Evolutionary conservation across 2,113 vertebrate genomes (phyloP), one percentile per base, ranked within the genome.

Genomic region (Oxyura jamaicensis): DNA sequence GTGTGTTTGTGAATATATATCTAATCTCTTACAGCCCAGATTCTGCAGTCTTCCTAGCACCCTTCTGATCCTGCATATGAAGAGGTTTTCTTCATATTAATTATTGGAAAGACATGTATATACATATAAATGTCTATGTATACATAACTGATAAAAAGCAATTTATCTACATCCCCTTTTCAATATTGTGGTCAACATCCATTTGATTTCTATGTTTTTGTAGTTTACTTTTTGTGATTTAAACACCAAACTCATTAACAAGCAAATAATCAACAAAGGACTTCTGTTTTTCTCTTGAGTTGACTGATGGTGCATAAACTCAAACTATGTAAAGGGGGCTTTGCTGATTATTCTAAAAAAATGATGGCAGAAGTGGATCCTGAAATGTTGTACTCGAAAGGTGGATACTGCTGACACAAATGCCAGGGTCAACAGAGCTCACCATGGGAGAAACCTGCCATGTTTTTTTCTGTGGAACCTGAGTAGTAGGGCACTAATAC

Each of bases 1-100:
- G 35, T 88, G 7, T 55, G 10, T 79, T 91, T 90, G 41, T 56
- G 93, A 96, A 88, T 83, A 83, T 58, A n/a, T 81, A 65, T 74
- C 72, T 96, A 96, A 96, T 97, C 95, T 94, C 86, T 95, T 81
- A 93, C 39, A 96, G 73, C 3, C 56, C 96, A 97, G 78, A 94
- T 88, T 93, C 86, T 33, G 7, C 75, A 81, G 68, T 72, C 66
- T 79, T 75, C 19, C 60, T 86, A 35, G 5, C 36, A 90, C 39
- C 42, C 21, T 84, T 97, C 94, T 93, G 72, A 90, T 97, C 65
- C 66, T 93, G 53, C 77, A 39, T 88, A 78, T 12, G 71, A 79
- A 87, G 65, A 67, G 3, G 1, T 39, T 84, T 89, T 75, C 52
- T 71, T 84, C 68, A 50, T 53, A 50, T 65, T 76, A 5, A 4